These are phyloP conservation scores for Glyphotaelius pellucidus DNA, from an alignment of 2,888 invertebrate genomes.

Conservation along the genomic window DNA sequence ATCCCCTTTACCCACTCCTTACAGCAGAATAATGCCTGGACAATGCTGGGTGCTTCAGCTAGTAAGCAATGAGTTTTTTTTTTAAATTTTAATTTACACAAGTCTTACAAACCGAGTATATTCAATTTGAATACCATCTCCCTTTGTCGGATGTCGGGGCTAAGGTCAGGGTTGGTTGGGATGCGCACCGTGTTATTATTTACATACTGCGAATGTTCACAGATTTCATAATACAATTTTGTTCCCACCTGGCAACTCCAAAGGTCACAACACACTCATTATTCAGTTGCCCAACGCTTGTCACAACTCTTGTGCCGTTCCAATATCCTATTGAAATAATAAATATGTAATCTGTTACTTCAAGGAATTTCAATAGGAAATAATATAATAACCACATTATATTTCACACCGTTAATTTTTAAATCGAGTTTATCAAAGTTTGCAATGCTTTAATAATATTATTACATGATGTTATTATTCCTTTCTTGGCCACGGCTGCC, in stretches of 20 bases:
- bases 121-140: background rate
- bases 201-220: background rate
- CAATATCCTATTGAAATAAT: background rate
- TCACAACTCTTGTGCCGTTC: background rate
- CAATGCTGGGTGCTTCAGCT: too few species aligned
- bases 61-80: too few species aligned
- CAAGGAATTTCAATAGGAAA: background rate
- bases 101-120: background rate
- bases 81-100: too few species aligned
- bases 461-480: too few species aligned
- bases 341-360: background rate
- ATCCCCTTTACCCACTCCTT: too few species aligned
- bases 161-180: slow-evolving; percentile 24
- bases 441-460: background rate
- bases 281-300: slow-evolving; percentile 15
- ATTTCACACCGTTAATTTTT: background rate
- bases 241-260: background rate
- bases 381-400: background rate
- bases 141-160: background rate
- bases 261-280: slow-evolving; percentile 26
- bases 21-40: too few species aligned
- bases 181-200: slow-evolving; percentile 7
- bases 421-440: background rate
- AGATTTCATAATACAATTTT: slow-evolving; percentile 23
- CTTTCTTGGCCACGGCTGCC: background rate